phyloP scores from a whole-genome alignment of 2,888 invertebrate genomes.

The Merodon equestris region DNA sequence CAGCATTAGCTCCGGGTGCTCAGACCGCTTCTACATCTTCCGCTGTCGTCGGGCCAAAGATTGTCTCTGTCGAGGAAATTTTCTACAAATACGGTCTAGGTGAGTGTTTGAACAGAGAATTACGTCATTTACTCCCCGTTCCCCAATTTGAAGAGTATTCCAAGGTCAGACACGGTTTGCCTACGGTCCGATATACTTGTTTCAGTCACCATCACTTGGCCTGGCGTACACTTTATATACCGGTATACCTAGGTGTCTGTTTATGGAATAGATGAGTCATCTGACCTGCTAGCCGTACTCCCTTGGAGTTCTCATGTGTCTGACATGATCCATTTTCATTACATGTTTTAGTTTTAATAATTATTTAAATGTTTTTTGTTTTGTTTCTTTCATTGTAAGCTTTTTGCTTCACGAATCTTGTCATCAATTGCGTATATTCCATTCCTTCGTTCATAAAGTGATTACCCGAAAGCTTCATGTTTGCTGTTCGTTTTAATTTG shows the following conservation, averaged over 20 bases:
- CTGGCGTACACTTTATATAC: too few species aligned
- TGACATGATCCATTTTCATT: slow-evolving; percentile 25
- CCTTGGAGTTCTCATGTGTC: slow-evolving; percentile 18
- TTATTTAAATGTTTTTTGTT: slow-evolving; percentile 10
- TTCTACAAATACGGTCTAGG: slow-evolving; percentile 84
- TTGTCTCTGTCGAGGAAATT: slow-evolving; percentile 81
- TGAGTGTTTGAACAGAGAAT: slow-evolving; percentile 78
- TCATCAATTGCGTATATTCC: too few species aligned
- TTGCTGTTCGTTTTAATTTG: slow-evolving; percentile 47
- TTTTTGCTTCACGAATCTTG: slow-evolving; percentile 1
- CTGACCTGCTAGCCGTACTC: slow-evolving; percentile 31
- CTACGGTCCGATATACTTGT: slow-evolving; percentile 2
- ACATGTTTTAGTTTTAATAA: slow-evolving; percentile 34
- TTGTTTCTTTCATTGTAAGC: neutral
- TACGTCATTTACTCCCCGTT: slow-evolving; percentile 44
- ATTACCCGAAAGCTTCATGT: slow-evolving; percentile 39
- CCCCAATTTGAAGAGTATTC: slow-evolving; percentile 40
- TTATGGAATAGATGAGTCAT: slow-evolving; percentile 9
- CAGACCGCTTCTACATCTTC: slow-evolving; percentile 43
- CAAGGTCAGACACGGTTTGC: slow-evolving; percentile 52
- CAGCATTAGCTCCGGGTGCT: slow-evolving; percentile 48
- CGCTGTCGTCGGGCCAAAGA: slow-evolving; percentile 69
- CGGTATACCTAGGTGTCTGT: too few species aligned
- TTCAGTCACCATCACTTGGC: slow-evolving; percentile 38
- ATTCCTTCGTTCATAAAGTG: neutral